Evolutionary conservation across 1,140 invertebrate genomes (phyloP), one percentile per base, ranked within the genome.

Genomic region (Leptonema lineaticorne): DNA sequence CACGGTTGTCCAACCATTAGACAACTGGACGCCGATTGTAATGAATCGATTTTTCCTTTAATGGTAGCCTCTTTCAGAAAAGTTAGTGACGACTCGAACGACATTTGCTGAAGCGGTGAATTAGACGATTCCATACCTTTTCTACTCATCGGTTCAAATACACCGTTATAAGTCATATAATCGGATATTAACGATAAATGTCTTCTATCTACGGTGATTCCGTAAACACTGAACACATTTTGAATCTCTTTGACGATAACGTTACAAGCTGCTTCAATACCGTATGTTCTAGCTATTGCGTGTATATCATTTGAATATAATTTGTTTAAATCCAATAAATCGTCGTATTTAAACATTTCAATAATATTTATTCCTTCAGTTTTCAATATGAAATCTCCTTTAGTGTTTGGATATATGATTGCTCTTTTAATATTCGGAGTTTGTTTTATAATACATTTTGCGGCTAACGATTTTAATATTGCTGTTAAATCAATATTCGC

Each of bases 101-200:
- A 96, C 92, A 99, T 99, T 82, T 98, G 96, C 77, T 99, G 97
- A 1, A 99, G 79, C 0, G 96, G 93, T 2, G 96, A 99, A 0
- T 92, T 84, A 37, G 89, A 93, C 22, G 87, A 87, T 73, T 92
- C 89, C 85, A 99, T 95, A 5, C 94, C 94, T 76, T 87, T 89
- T 27, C 97, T 84, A 79, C 92, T 99, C 77, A 99, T 89, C 0
- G 96, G 92, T 75, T 91, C 88, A 75, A 93, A 97, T 8, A 82
- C 82, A 0, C 98, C 98, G 76, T 93, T 91, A 74, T 89, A 96
- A 0, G 96, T 99, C 97, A 99, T 99, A 77, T 98, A 99, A 81
- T 99, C 97, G 0, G 96, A 93, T 63, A 99, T 89, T 0, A 99
- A 81, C 0, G 88, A 89, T 67, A 99, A 84, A 87, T 99, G 98